A percentile compares a stretch with the other conserved stretches of the same genome.
Evolutionary conservation across 2,888 invertebrate species (phyloP).

Genomic region (Alentia gelatinosa): DNA sequence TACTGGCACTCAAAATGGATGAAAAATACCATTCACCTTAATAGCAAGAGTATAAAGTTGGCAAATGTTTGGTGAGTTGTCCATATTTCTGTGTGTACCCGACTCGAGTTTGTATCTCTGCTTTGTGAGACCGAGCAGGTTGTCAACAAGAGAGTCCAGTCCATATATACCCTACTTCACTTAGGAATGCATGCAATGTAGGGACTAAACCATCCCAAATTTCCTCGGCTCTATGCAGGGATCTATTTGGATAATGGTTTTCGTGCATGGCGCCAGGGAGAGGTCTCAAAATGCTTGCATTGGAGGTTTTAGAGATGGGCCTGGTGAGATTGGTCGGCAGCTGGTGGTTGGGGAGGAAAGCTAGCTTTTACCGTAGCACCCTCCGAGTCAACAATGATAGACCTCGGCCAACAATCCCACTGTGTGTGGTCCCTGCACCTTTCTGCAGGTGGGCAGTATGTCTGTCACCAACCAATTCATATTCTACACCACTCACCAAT

Average conservation of each 20-base stretch:
- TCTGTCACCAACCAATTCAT: no score
- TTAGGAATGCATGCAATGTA: constrained; percentile 32
- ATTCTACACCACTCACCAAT: no score
- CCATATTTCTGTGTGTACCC: not conserved
- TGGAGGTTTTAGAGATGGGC: constrained; percentile 3
- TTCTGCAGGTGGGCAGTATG: not conserved
- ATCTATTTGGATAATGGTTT: constrained; percentile 42
- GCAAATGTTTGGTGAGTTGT: constrained; percentile 7
- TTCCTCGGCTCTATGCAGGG: not conserved
- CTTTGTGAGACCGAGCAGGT: not conserved
- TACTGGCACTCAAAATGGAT: not conserved
- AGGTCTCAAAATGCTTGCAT: not conserved
- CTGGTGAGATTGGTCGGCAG: not conserved
- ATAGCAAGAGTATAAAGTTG: constrained; percentile 19
- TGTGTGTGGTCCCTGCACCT: not conserved
- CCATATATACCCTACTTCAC: not conserved
- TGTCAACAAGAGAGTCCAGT: not conserved
- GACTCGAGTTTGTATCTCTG: not conserved
- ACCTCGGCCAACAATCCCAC: not conserved
- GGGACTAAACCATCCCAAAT: not conserved
- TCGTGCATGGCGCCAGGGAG: not conserved
- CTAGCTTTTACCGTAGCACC: constrained; percentile 13
- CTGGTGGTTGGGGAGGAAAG: not conserved
- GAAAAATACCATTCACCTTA: constrained; percentile 16
- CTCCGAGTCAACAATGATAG: constrained; percentile 33